Base-by-base conservation (phyloP, 2,797 vertebrate genomes). In the Sardinella longiceps region DNA sequence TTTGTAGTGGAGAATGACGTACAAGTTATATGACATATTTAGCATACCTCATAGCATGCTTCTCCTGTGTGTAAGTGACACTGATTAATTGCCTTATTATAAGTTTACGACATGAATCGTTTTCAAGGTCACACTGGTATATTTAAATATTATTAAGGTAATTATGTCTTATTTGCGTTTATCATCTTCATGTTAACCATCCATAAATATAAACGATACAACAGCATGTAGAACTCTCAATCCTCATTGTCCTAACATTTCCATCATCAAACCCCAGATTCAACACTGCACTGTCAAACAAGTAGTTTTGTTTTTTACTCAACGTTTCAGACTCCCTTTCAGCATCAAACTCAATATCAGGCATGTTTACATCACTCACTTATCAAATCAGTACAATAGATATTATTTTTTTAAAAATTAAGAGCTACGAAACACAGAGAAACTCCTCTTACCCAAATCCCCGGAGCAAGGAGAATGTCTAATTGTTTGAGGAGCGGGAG, bases 381-480 rank as follows among this genome's bases (percentile, higher is more conserved):
- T 9, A 39, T 74, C 5, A 33, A 66, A 18, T 74, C 33, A 70
- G 18, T 20, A 7, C 12, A 37, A 15, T 63, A 37, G 0, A 77
- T 39, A 39, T n/a, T n/a, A n/a, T n/a, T n/a, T n/a, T n/a, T n/a
- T n/a, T 1, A 43, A 43, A 4, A 43, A 77, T 1, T 77, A 39
- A 77, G 6, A 39, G 70, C 15, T 37, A 28, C 33, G 20, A 77
- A 77, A 77, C 66, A 77, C 10, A 85, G 63, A 37, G 37, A 43
- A 87, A 50, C 80, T 58, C 10, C 39, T 85, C 87, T 86, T 85
- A 88, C 87, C 85, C 56, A 84, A 86, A 83, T 87, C 90, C 89
- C 87, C 85, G 87, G 86, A 90, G 88, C 83, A 91, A 77, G 18
- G 70, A 77, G 33, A 43, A 77, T 77, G 70, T 39, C 70, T 77